A percentile compares a stretch with the other conserved stretches of the same genome.
These are phyloP conservation scores for Pyrocephalus nanus DNA, from an alignment of 2,797 vertebrate genomes.

Conservation along the genomic window DNA sequence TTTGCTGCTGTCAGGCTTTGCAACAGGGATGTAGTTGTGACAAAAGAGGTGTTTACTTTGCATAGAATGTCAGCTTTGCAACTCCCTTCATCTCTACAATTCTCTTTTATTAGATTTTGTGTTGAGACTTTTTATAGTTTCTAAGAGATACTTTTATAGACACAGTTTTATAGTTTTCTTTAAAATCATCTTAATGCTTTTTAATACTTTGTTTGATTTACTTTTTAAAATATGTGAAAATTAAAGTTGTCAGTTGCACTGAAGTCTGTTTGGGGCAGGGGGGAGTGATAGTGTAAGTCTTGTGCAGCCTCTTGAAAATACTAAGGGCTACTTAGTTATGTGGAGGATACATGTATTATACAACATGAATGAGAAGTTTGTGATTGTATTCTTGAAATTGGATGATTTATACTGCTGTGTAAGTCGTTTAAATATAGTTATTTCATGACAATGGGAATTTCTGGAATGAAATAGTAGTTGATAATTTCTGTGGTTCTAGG, in stretches of 20 bases:
- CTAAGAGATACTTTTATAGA: background rate
- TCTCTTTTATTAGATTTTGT: background rate
- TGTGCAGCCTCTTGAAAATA: background rate
- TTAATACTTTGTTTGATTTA: background rate
- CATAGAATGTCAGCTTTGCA: background rate
- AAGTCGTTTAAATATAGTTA: background rate
- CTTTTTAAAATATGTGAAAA: background rate
- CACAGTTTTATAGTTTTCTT: background rate
- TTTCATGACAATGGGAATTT: background rate
- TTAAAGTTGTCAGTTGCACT: background rate
- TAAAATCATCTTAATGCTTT: fast-evolving
- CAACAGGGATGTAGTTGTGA: background rate
- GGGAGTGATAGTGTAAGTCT: background rate
- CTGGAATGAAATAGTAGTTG: background rate
- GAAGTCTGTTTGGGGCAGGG: background rate
- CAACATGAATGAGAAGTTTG: background rate
- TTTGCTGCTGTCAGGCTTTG: background rate
- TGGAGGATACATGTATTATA: background rate
- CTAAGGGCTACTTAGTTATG: background rate
- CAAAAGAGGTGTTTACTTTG: background rate
- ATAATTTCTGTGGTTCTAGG: background rate
- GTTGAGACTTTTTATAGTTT: background rate
- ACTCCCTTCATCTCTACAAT: background rate
- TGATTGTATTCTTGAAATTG: background rate
- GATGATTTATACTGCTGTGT: background rate